Base-by-base conservation (phyloP, 1,140 invertebrate genomes). In the Dendrolimus kikuchii region DNA sequence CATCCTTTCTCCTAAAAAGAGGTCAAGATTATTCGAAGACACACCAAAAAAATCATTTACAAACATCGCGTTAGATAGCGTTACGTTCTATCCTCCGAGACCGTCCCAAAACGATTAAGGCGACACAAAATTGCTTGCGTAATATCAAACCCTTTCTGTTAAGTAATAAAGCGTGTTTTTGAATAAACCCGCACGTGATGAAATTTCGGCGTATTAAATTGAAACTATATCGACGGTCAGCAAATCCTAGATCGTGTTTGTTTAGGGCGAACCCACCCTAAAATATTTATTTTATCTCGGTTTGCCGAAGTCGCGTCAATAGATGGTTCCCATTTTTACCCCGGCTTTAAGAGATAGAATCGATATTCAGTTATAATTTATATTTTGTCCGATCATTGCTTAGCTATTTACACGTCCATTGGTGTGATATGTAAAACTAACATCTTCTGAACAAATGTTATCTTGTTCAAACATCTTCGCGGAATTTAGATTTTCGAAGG, bases 211-310 rank as follows among this genome's bases (percentile, higher is more conserved):
- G 70, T 74, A 78, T 83, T 84, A 86, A 84, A 86, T 84, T 84
- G 79, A 81, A 86, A 82, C 78, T 81, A 78, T 81, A 81, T 81
- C 82, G 77, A 59, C 78, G 77, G 81, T 84, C 83, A 83, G 81
- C 81, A 83, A 86, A 84, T 84, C 78, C 69, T 62, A 65, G 62
- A 71, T 66, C 23, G 58, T 86, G 83, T 86, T 84, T 86, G 77
- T 83, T 84, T 84, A 86, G 83, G 81, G 68, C 73, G 71, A 69
- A 72, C 68, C 79, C 81, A 81, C 83, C 83, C 83, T 79, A 81
- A 86, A 81, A 86, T 86, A 86, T 86, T 86, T 84, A 84, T 81
- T 81, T 78, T 84, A 79, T 81, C 80, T 81, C 53, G 81, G 82
- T 83, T 84, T 84, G 81, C 79, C 81, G 81, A 77, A 80, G 73